These are phyloP conservation scores for cattle (Bos taurus) DNA, from an alignment of 2,113 vertebrate genomes.

Conservation along the genomic window ARS-UCD2.0 NC_037335.1:95231501-95232000, in stretches of 20 bases:
- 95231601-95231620: neutral
- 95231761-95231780: neutral
- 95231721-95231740: neutral
- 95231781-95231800: neutral
- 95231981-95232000: neutral
- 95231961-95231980: neutral
- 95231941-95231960: neutral
- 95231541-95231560: neutral
- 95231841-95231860: neutral
- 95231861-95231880: neutral
- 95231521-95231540: neutral
- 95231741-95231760: neutral
- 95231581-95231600: neutral
- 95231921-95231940: neutral
- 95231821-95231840: neutral
- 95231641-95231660: neutral
- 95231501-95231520: neutral
- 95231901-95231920: neutral
- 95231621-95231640: neutral
- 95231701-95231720: neutral
- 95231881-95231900: neutral
- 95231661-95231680: neutral
- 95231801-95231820: neutral
- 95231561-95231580: neutral
- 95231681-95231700: neutral